These are phyloP conservation scores for Drosophila arizonae DNA, from an alignment of 1,140 invertebrate genomes.

Conservation along the genomic window DNA sequence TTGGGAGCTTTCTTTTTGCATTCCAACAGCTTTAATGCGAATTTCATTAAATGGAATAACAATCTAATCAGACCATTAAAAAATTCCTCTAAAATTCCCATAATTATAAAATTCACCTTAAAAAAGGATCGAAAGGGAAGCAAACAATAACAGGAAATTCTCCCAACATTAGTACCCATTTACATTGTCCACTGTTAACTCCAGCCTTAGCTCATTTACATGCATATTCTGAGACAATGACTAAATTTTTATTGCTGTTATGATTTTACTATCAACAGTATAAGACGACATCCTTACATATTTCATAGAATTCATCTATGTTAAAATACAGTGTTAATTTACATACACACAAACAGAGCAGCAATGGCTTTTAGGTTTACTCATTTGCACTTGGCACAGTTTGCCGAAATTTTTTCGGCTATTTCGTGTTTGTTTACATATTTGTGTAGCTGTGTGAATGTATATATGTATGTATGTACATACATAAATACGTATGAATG, in stretches of 20 bases:
- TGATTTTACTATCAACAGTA: not conserved
- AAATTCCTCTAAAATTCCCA: not conserved
- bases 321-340: not conserved
- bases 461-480: not conserved
- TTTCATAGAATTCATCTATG: not conserved
- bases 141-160: not conserved
- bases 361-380: conserved; percentile 36
- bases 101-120: not conserved
- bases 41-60: not conserved
- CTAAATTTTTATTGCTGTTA: too few species aligned
- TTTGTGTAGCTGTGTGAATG: conserved; percentile 2
- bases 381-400: conserved; percentile 76
- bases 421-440: conserved; percentile 57
- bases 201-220: too few species aligned
- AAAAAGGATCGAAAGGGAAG: not conserved
- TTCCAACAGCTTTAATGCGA: conserved; percentile 6
- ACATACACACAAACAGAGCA: not conserved
- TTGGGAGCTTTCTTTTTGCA: conserved; percentile 5
- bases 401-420: conserved; percentile 55
- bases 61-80: not conserved
- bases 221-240: too few species aligned
- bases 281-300: conserved; percentile 8
- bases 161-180: too few species aligned
- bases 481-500: not conserved
- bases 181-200: too few species aligned